Evolutionary conservation across 1,140 invertebrate species (phyloP).

Genomic region (Acromyrmex heyeri): DNA sequence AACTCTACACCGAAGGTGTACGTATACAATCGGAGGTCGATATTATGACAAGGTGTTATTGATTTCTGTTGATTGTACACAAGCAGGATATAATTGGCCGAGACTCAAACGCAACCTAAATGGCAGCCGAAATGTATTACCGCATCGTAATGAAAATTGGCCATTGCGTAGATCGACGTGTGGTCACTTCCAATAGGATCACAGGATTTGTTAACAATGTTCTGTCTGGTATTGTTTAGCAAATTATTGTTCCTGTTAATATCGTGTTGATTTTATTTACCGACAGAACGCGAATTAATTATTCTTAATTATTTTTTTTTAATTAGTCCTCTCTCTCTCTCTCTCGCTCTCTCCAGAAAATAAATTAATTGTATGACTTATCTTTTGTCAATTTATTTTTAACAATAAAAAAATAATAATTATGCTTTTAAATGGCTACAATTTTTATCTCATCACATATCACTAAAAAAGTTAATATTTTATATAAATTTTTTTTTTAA

Average conservation of each 20-base stretch:
- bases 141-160: conserved; percentile 59
- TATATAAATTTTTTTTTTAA: neutral
- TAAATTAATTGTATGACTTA: neutral
- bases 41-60: conserved; percentile 56
- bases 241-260: conserved; percentile 40
- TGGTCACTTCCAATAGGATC: conserved; percentile 43
- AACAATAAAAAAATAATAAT: neutral
- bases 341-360: neutral
- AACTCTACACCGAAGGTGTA: neutral
- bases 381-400: neutral
- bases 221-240: conserved; percentile 15
- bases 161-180: conserved; percentile 37
- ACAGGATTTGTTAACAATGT: conserved; percentile 50
- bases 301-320: conserved; percentile 5
- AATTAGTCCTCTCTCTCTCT: neutral
- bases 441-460: too few species aligned
- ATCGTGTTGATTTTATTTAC: conserved; percentile 6
- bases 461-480: neutral
- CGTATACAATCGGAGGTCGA: neutral
- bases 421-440: neutral
- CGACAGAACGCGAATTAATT: neutral
- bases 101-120: conserved; percentile 48
- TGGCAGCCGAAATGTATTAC: conserved; percentile 58
- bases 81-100: conserved; percentile 55
- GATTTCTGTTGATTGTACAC: conserved; percentile 62